Evolutionary conservation across 2,888 invertebrate genomes (phyloP).

Genomic region (Eupelmus urozonus): DNA sequence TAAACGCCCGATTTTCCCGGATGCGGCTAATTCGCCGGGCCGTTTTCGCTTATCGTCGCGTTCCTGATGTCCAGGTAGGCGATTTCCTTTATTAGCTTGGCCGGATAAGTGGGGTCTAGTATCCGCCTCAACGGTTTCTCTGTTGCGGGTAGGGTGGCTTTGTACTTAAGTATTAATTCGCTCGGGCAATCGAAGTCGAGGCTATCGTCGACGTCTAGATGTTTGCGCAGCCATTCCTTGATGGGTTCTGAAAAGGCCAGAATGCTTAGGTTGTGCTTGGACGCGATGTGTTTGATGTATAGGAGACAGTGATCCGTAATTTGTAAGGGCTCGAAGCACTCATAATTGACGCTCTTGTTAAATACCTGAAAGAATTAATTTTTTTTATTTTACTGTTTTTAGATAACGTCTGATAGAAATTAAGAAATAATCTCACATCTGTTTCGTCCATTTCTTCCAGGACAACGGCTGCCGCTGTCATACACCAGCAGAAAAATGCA

Average conservation of each 20-base stretch:
- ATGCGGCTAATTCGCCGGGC: constrained; percentile 12
- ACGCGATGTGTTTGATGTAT: constrained; percentile 46
- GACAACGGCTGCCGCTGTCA: constrained; percentile 65
- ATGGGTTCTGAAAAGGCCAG: not conserved
- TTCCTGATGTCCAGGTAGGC: constrained; percentile 58
- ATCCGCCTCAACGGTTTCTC: constrained; percentile 63
- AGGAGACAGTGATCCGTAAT: constrained; percentile 61
- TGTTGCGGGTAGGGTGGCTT: constrained; percentile 60
- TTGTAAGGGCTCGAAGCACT: constrained; percentile 69
- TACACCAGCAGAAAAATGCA: constrained; percentile 72
- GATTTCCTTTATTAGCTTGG: constrained; percentile 66
- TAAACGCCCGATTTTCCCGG: constrained; percentile 13
- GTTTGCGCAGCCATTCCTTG: constrained; percentile 63
- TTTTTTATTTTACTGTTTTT: not conserved
- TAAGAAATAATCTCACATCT: constrained; percentile 66
- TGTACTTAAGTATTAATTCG: constrained; percentile 63
- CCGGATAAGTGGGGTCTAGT: constrained; percentile 69
- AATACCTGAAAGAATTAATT: constrained; percentile 67
- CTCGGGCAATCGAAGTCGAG: constrained; percentile 58
- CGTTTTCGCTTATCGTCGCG: constrained; percentile 12
- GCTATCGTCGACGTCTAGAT: constrained; percentile 40
- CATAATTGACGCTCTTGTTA: constrained; percentile 71
- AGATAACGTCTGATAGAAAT: constrained; percentile 7
- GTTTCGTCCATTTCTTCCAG: constrained; percentile 73
- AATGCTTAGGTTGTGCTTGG: constrained; percentile 1